Evolutionary conservation across 2,113 vertebrate genomes (phyloP).

Genomic region (Colius striatus): DNA sequence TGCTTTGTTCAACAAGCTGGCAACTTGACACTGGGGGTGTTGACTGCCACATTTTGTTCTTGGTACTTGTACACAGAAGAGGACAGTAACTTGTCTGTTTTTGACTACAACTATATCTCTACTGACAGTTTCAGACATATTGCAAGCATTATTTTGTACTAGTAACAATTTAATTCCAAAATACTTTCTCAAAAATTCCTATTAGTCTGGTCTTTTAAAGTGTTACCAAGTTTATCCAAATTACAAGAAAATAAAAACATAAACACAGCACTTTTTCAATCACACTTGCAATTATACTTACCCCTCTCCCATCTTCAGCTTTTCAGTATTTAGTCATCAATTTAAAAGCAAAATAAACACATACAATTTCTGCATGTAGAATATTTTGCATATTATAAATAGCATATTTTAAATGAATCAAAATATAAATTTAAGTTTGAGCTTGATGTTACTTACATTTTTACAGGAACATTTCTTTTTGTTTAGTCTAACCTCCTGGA

Average conservation of each 20-base stretch:
- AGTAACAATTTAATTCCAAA: background rate
- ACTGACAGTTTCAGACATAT: background rate
- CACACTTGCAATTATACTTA: background rate
- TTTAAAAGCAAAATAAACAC: background rate
- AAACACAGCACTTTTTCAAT: background rate
- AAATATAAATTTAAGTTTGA: background rate
- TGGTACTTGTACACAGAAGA: background rate
- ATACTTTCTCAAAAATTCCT: background rate
- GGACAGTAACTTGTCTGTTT: background rate
- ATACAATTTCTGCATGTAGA: background rate
- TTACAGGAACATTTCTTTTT: background rate
- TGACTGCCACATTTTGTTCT: background rate
- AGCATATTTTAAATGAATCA: background rate
- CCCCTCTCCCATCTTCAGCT: background rate
- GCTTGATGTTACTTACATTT: background rate
- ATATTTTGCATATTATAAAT: background rate
- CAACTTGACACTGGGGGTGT: background rate
- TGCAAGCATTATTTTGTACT: background rate
- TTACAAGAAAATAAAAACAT: background rate
- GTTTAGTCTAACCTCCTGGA: background rate
- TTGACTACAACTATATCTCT: background rate
- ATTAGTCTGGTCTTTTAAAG: background rate
- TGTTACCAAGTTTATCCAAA: background rate
- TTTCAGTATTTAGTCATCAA: background rate
- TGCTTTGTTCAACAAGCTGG: background rate